Base-by-base conservation (phyloP, 2,888 invertebrate genomes). In the Drosophila sordidapex region DNA sequence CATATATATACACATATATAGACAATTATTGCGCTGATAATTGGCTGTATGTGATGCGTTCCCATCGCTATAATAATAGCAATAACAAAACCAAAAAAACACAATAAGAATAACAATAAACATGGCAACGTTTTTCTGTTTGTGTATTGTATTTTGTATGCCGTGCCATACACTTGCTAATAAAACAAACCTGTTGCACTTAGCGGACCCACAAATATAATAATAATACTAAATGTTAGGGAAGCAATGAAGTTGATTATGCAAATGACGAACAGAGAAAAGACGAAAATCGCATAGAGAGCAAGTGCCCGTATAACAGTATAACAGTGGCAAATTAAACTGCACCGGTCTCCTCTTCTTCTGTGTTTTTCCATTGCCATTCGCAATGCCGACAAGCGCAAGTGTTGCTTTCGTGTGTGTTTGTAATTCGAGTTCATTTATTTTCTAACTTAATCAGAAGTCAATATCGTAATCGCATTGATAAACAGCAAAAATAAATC, bases 11-110 rank as follows among this genome's bases (percentile, higher is more conserved):
- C 48, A 68, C 29, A 35, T 31, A 53, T 52, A 75, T 67, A 76
- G 76, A 76, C 74, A 90, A 88, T 90, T 90, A 90, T 86, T 86
- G 76, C 62, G 74, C 78, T 77, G 87, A 88, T 88, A 88, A 88
- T 88, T 88, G 82, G 35, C 56, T 56, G 53, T 66, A 11, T 71
- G 67, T 74, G 86, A 80, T 76, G 79, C 43, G 54, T 70, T 73
- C 49, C 53, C 58, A 63, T 67, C 69, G 60, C 72, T 70, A 64
- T 38, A 73, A 74, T 60, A 77, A 70, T 54, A 81, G 63, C 60
- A 72, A 62, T 38, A 71, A 66, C 27, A 71, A 75, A 38, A 67
- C 75, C 43, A 79, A 77, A 64, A 59, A 72, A 58, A 48, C 69
- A 66, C 18, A 76, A 64, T 31, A 71, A 80, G 52, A 79, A 78